phyloP scores from a whole-genome alignment of 2,888 invertebrate species.

The Drosophila algonquin region DNA sequence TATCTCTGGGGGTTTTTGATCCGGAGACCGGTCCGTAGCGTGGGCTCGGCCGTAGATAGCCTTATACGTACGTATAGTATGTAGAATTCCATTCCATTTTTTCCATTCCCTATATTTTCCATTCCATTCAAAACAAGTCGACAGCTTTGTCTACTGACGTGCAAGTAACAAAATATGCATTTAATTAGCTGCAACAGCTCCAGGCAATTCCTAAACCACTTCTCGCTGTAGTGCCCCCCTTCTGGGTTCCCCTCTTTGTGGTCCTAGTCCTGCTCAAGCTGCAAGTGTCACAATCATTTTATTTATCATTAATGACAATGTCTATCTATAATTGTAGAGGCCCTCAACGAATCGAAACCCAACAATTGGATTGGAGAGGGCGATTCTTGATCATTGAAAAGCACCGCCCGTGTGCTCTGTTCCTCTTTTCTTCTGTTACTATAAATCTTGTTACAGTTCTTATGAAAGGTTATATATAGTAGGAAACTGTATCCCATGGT shows the following conservation, averaged over 20 bases:
- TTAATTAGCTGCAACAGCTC: constrained; percentile 33
- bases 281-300: constrained; percentile 14
- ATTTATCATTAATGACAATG: constrained; percentile 21
- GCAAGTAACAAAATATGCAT: constrained; percentile 9
- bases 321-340: constrained; percentile 4
- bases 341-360: no score
- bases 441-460: neutral
- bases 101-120: constrained; percentile 14
- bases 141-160: constrained; percentile 6
- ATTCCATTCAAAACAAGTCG: constrained; percentile 39
- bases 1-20: neutral
- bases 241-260: neutral
- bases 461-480: constrained; percentile 4
- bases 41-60: constrained; percentile 37
- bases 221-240: constrained; percentile 3
- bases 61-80: neutral
- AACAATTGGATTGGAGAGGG: neutral
- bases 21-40: constrained; percentile 14
- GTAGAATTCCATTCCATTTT: neutral
- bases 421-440: neutral
- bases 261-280: neutral
- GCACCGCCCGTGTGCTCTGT: neutral
- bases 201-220: constrained; percentile 28
- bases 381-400: constrained; percentile 1
- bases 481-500: constrained; percentile 5